These are phyloP conservation scores for Potamarius usumacintae DNA, from an alignment of 2,113 vertebrate species.

Conservation along the genomic window DNA sequence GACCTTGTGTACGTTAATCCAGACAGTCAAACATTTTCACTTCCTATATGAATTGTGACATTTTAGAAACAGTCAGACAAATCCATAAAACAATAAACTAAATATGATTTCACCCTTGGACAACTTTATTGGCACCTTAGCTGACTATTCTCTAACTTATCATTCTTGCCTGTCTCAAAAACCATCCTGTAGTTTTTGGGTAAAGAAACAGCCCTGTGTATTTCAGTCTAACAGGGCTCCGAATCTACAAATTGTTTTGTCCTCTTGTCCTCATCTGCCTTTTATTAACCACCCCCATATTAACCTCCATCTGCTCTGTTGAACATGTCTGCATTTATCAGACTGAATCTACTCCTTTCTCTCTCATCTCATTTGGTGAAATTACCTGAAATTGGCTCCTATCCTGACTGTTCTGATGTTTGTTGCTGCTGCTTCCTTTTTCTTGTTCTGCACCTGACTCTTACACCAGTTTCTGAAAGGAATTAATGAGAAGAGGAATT, in stretches of 20 bases:
- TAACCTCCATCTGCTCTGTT: slow-evolving; percentile 44
- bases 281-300: slow-evolving; percentile 23
- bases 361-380: slow-evolving; percentile 46
- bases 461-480: slow-evolving; percentile 28
- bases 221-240: slow-evolving; percentile 7
- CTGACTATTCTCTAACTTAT: neutral
- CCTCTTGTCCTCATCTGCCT: slow-evolving; percentile 32
- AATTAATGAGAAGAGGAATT: slow-evolving; percentile 41
- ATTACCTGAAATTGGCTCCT: slow-evolving; percentile 49
- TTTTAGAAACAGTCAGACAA: slow-evolving; percentile 13
- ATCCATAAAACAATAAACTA: slow-evolving; percentile 9
- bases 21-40: neutral
- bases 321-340: slow-evolving; percentile 43
- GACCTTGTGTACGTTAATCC: neutral
- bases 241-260: slow-evolving; percentile 27
- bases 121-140: neutral
- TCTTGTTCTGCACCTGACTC: slow-evolving; percentile 21
- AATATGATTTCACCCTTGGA: slow-evolving; percentile 11
- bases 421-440: slow-evolving; percentile 13
- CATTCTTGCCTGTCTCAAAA: neutral
- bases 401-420: slow-evolving; percentile 40
- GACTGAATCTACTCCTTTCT: slow-evolving; percentile 35
- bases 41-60: neutral
- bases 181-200: slow-evolving; percentile 12
- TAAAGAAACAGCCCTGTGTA: slow-evolving; percentile 3